Percentiles rank a stretch among this genome's conserved stretches.
phyloP scores from a whole-genome alignment of 1,140 invertebrate genomes.

The Geopemphigus sp. region DNA sequence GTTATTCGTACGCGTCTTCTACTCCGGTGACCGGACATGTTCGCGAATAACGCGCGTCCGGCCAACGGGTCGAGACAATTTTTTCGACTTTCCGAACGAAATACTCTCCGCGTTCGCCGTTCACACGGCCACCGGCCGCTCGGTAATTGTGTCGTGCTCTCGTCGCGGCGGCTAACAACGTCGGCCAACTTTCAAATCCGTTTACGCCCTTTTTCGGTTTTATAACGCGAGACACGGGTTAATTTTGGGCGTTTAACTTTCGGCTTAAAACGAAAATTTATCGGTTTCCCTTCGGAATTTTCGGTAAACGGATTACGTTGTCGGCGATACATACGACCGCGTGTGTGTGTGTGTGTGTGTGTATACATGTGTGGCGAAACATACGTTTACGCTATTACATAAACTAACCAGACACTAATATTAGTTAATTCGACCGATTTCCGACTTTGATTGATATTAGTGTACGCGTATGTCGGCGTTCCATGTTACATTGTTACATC shows the following conservation, averaged over 20 bases:
- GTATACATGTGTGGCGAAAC: no score
- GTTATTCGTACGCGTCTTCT: no score
- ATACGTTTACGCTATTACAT: background rate
- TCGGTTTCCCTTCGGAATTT: background rate
- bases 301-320: background rate
- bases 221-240: background rate
- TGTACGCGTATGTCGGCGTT: background rate
- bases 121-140: no score
- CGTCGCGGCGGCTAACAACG: no score
- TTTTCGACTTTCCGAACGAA: no score
- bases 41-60: no score
- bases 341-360: no score
- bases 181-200: background rate
- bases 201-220: background rate
- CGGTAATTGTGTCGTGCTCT: no score
- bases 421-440: background rate
- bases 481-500: background rate
- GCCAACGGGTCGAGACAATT: no score
- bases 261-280: conserved; percentile 20
- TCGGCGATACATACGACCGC: background rate
- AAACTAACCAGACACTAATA: conserved; percentile 11
- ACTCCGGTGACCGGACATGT: no score
- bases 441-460: background rate
- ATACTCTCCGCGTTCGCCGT: no score
- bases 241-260: conserved; percentile 3